Evolutionary conservation across 2,113 vertebrate species (phyloP).

Genomic region (Phainopepla nitens): DNA sequence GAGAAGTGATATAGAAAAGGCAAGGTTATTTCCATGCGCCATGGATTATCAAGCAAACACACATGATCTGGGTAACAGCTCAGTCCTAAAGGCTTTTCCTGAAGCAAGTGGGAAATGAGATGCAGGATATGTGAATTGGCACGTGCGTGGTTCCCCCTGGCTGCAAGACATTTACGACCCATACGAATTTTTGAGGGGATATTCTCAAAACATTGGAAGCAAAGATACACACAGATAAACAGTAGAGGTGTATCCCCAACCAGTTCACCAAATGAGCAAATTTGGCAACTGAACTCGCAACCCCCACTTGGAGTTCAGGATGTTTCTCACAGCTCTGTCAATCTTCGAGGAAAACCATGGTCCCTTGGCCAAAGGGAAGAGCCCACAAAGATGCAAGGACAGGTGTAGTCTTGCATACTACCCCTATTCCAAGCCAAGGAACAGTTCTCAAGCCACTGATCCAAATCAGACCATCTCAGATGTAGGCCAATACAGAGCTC

Average conservation of each 20-base stretch:
- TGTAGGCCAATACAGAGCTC: not conserved
- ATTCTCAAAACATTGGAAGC: not conserved
- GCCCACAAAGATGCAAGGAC: not conserved
- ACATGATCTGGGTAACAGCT: not conserved
- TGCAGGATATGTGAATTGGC: not conserved
- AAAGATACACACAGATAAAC: not conserved
- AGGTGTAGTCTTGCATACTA: not conserved
- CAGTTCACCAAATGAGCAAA: not conserved
- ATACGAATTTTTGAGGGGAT: not conserved
- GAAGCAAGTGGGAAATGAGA: not conserved
- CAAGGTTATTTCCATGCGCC: not conserved
- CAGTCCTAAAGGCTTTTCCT: not conserved
- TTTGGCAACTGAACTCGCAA: not conserved
- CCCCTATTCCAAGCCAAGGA: not conserved
- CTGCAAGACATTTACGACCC: not conserved
- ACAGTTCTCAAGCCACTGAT: not conserved
- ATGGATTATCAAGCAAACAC: not conserved
- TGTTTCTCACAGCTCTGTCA: not conserved
- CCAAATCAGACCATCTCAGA: not conserved
- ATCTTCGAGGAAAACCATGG: not conserved
- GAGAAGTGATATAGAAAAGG: not conserved
- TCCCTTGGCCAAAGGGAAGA: not conserved
- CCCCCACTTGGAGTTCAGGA: not conserved
- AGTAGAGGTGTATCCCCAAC: fast-evolving
- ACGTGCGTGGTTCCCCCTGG: fast-evolving